Percentiles rank a stretch among this genome's conserved stretches.
Conservation (phyloP, 2,888 invertebrate species). For the Malthinus flaveolus region DNA sequence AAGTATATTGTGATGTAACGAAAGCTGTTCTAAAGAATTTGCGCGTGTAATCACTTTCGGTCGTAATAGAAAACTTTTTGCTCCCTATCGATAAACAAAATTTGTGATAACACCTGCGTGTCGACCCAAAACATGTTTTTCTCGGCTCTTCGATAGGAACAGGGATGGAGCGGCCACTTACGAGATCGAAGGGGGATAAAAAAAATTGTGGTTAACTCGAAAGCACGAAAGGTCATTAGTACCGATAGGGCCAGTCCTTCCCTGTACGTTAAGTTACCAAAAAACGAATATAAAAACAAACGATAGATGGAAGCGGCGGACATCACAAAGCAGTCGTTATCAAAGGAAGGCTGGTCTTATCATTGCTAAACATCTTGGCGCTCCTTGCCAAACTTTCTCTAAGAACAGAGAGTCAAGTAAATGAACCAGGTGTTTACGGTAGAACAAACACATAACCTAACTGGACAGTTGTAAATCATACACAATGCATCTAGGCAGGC, state of each 20-base stretch:
- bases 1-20: too few relatives aligned
- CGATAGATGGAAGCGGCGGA: slow-evolving; percentile 33
- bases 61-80: too few relatives aligned
- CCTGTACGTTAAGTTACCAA: too few relatives aligned
- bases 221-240: too few relatives aligned
- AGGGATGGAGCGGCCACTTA: too few relatives aligned
- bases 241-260: too few relatives aligned
- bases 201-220: too few relatives aligned
- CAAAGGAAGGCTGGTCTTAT: slow-evolving; percentile 48
- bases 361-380: slow-evolving; percentile 39
- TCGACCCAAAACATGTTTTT: slow-evolving; percentile 23
- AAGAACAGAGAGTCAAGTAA: slow-evolving; percentile 32
- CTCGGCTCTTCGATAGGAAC: too few relatives aligned
- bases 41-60: too few relatives aligned
- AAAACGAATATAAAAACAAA: background rate
- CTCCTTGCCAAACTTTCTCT: slow-evolving; percentile 55
- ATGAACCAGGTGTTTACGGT: slow-evolving; percentile 28
- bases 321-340: slow-evolving; percentile 46
- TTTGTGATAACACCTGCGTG: slow-evolving; percentile 34
- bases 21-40: too few relatives aligned
- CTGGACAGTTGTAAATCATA: slow-evolving; percentile 48
- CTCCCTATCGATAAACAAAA: slow-evolving; percentile 3
- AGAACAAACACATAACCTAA: slow-evolving; percentile 34
- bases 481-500: slow-evolving; percentile 39
- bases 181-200: too few relatives aligned